phyloP scores from a whole-genome alignment of 1,140 invertebrate genomes.

The Drosophila bocki region DNA sequence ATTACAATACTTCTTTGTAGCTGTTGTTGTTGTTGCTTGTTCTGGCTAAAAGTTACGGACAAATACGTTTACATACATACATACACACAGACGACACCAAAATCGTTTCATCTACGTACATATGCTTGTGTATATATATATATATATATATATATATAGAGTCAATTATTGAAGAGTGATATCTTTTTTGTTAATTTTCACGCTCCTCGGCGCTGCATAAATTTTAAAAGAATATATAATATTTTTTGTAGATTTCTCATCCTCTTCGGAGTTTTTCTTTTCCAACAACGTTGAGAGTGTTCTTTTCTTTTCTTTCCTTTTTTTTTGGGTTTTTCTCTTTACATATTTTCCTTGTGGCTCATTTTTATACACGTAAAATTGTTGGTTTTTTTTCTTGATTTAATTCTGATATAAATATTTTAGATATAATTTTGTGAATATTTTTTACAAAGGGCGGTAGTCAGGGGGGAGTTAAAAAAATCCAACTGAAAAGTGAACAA shows the following conservation, averaged over 20 bases:
- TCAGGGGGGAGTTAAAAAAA: not conserved
- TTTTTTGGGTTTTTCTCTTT: slow-evolving; percentile 36
- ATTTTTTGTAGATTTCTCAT: slow-evolving; percentile 58
- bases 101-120: slow-evolving; percentile 52
- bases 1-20: slow-evolving; percentile 53
- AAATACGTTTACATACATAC: slow-evolving; percentile 47
- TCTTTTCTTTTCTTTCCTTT: slow-evolving; percentile 26
- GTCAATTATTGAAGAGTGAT: slow-evolving; percentile 80
- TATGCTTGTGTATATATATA: slow-evolving; percentile 44
- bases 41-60: slow-evolving; percentile 80
- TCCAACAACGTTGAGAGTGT: slow-evolving; percentile 26
- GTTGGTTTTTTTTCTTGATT: slow-evolving; percentile 15
- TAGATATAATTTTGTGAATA: slow-evolving; percentile 39
- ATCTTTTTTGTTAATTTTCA: slow-evolving; percentile 63
- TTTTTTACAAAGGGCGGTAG: slow-evolving; percentile 47
- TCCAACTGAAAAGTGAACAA: slow-evolving; percentile 3
- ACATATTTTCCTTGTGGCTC: slow-evolving; percentile 28
- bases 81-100: slow-evolving; percentile 64
- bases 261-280: slow-evolving; percentile 1
- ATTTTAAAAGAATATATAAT: slow-evolving; percentile 84
- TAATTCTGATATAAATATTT: slow-evolving; percentile 54
- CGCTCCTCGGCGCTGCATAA: slow-evolving; percentile 61
- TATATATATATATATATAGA: slow-evolving; percentile 50
- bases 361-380: slow-evolving; percentile 57
- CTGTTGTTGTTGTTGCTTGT: slow-evolving; percentile 27